A percentile compares a stretch with the other conserved stretches of the same genome.
phyloP scores from a whole-genome alignment of 1,140 invertebrate species.

The Stegodyphus mimosarum region DNA sequence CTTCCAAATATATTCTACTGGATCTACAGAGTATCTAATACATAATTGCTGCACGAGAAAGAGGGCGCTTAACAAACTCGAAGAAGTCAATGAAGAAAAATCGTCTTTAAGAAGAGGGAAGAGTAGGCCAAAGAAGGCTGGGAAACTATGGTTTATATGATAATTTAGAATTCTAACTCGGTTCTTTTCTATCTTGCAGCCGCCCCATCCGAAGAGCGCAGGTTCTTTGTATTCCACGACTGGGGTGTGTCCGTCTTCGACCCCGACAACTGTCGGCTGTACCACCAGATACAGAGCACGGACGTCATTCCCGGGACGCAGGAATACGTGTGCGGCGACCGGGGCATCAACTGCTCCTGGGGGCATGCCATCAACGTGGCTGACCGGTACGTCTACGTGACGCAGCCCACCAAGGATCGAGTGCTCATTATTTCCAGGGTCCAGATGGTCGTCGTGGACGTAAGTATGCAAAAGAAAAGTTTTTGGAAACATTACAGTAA shows the following conservation, averaged over 20 bases:
- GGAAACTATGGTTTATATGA: too few species aligned
- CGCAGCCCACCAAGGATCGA: conserved; percentile 79
- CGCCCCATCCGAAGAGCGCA: conserved; percentile 74
- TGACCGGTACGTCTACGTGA: conserved; percentile 80
- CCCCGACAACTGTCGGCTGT: conserved; percentile 78
- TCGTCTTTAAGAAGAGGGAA: too few species aligned
- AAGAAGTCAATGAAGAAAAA: too few species aligned
- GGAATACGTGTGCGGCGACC: conserved; percentile 79
- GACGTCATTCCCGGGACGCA: conserved; percentile 81
- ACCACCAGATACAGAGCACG: conserved; percentile 80
- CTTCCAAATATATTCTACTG: too few species aligned
- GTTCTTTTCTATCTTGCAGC: conserved; percentile 67
- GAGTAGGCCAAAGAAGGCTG: too few species aligned
- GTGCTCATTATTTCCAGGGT: conserved; percentile 79
- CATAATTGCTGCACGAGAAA: too few species aligned
- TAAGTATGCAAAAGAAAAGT: conserved; percentile 13
- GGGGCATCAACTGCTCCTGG: conserved; percentile 77
- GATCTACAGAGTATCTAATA: too few species aligned
- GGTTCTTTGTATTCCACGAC: conserved; percentile 83
- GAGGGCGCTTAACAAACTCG: too few species aligned
- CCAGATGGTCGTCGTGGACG: conserved; percentile 71
- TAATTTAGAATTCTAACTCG: too few species aligned
- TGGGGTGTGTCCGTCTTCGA: conserved; percentile 82
- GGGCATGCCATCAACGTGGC: conserved; percentile 80
- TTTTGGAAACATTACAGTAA: too few species aligned